Base-by-base conservation (phyloP, 2,797 vertebrate genomes). In the Ambastaia sidthimunki region DNA sequence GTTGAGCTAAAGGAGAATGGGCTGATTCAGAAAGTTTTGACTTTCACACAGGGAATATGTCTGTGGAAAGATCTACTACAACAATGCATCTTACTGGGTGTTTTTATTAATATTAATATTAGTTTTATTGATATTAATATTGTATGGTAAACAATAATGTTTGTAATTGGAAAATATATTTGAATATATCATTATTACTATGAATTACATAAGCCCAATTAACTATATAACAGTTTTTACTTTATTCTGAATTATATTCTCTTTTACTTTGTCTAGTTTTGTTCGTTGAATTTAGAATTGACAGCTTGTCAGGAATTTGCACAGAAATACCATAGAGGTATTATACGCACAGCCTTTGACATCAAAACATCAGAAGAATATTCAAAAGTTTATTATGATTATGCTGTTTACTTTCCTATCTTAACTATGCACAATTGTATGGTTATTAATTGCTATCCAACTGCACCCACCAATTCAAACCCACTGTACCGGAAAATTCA, bases 21-120 rank as follows among this genome's bases (percentile, higher is more conserved):
- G 28, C 28, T 28, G 28, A 70, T 54, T 78, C 37, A 47, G 69
- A 72, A 66, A 72, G 78, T 23, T 66, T 80, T 72, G 66, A 73
- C 78, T 57, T 73, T 34, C 7, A 16, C 62, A 69, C 62, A 60
- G 52, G 70, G 67, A 18, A 28, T 47, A 28, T 16, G 44, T 19
- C 59, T 50, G 23, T 41, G 16, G 21, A 19, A 71, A 71, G 41
- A 19, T 55, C 37, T 21, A 15, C 62, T 25, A 57, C 11, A 21
- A 19, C 34, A 7, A 37, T 37, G 34, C 19, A 19, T 28, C 28
- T 28, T 28, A 28, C 28, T 28, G 28, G 28, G 28, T 28, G 28
- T 28, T 28, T 59, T 23, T 59, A 4, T 57, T 57, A 57, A 44
- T 44, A 44, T 10, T 7, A 44, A 44, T 11, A 11, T 11, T 44